Evolutionary conservation across 2,113 vertebrate species (phyloP).

Genomic region (Myotis davidii): DNA sequence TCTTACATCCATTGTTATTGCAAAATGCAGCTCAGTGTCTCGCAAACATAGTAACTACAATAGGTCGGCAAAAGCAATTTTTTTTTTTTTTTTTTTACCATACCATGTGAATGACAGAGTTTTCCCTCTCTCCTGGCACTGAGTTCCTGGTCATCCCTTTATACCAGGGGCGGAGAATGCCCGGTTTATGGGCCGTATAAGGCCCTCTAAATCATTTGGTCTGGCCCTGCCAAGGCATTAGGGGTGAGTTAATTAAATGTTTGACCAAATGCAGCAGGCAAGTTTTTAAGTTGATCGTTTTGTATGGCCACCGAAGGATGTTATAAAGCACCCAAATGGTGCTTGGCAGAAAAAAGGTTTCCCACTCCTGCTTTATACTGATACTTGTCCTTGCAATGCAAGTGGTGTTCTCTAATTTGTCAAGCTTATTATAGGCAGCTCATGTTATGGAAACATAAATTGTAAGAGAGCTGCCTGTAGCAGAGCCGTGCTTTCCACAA

Average conservation of each 20-base stretch:
- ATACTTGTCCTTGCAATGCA: not conserved
- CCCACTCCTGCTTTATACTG: too few relatives aligned
- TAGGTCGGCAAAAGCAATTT: not conserved
- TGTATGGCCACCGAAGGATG: too few relatives aligned
- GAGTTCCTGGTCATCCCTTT: not conserved
- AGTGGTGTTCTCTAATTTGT: not conserved
- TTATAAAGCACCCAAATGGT: too few relatives aligned
- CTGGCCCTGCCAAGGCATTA: too few relatives aligned
- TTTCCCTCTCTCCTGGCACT: not conserved
- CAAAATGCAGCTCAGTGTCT: not conserved
- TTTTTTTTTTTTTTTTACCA: not conserved
- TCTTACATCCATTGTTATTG: not conserved
- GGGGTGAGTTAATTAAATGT: too few relatives aligned
- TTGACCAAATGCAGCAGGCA: too few relatives aligned
- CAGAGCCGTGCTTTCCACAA: not conserved
- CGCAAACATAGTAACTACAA: not conserved
- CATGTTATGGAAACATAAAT: not conserved
- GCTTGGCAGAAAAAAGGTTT: too few relatives aligned
- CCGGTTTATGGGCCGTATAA: too few relatives aligned
- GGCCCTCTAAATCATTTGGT: too few relatives aligned
- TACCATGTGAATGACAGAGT: not conserved
- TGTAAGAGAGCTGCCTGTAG: not conserved
- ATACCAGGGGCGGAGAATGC: not conserved
- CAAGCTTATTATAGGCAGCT: not conserved
- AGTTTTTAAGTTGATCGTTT: too few relatives aligned